These are phyloP conservation scores for Drosophila nigrodunni DNA, from an alignment of 1,140 invertebrate species.

Conservation along the genomic window DNA sequence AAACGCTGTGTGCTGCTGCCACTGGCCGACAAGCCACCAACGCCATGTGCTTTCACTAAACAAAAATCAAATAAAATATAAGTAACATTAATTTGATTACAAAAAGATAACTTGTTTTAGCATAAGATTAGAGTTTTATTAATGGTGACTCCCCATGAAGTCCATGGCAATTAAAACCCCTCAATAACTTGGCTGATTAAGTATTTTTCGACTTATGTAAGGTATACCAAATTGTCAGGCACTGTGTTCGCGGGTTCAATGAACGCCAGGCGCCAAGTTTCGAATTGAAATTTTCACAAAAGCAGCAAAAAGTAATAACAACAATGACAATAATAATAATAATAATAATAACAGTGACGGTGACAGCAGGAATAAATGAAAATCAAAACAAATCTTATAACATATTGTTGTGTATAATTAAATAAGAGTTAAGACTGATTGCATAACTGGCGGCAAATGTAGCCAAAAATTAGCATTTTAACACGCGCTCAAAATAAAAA, in stretches of 20 bases:
- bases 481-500: conserved; percentile 52
- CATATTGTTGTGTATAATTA: conserved; percentile 69
- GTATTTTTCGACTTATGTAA: background rate
- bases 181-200: background rate
- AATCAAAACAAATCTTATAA: background rate
- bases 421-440: conserved; percentile 44
- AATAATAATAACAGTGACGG: background rate
- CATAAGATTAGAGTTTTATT: no score
- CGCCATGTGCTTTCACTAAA: background rate
- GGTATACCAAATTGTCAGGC: background rate
- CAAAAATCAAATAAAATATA: background rate
- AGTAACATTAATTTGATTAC: no score
- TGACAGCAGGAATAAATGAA: no score
- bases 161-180: background rate
- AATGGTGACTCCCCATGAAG: background rate
- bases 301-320: background rate
- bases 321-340: background rate
- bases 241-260: conserved; percentile 24
- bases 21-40: conserved; percentile 21
- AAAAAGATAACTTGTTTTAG: no score
- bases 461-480: conserved; percentile 47
- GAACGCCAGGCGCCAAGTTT: conserved; percentile 20
- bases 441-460: conserved; percentile 33
- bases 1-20: conserved; percentile 22
- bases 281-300: conserved; percentile 20